These are phyloP conservation scores for Ormyrus rosae DNA, from an alignment of 2,888 invertebrate genomes.

Conservation along the genomic window DNA sequence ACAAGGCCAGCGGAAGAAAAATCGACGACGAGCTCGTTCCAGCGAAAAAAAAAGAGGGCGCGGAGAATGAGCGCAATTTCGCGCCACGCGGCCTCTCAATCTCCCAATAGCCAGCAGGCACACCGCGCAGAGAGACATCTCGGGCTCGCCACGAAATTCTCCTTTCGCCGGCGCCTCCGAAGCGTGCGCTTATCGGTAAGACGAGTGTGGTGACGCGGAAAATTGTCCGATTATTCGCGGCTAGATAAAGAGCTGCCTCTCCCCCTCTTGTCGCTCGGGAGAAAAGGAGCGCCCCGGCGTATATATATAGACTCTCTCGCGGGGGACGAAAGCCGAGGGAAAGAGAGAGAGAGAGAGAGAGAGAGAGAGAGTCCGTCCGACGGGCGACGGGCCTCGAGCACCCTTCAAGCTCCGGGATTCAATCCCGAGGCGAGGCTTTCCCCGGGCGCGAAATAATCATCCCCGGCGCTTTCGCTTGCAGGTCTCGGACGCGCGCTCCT, in stretches of 20 bases:
- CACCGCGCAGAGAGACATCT: neutral
- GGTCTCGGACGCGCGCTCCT: slow-evolving; percentile 63
- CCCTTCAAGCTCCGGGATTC: slow-evolving; percentile 71
- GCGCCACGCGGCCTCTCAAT: neutral
- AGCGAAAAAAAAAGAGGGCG: too few relatives aligned
- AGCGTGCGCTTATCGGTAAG: slow-evolving; percentile 60
- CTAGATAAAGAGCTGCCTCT: slow-evolving; percentile 70
- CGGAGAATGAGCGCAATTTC: too few relatives aligned
- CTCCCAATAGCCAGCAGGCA: neutral
- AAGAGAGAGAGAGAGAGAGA: slow-evolving; percentile 12
- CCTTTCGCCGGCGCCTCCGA: slow-evolving; percentile 38
- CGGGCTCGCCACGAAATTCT: neutral
- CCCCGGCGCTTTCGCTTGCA: slow-evolving; percentile 70
- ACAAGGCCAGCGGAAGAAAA: too few relatives aligned
- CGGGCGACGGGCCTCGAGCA: slow-evolving; percentile 68
- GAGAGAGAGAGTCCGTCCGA: slow-evolving; percentile 45
- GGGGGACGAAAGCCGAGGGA: neutral
- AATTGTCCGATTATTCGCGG: slow-evolving; percentile 73
- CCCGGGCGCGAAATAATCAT: slow-evolving; percentile 72
- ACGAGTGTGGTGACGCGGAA: slow-evolving; percentile 68
- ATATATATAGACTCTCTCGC: too few relatives aligned
- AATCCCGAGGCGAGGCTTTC: slow-evolving; percentile 67
- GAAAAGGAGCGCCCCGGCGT: slow-evolving; percentile 2
- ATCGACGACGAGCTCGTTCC: too few relatives aligned
- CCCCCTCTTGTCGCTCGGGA: slow-evolving; percentile 56